Evolutionary conservation across 2,113 vertebrate genomes (phyloP).

Genomic region (Chauna torquata): DNA sequence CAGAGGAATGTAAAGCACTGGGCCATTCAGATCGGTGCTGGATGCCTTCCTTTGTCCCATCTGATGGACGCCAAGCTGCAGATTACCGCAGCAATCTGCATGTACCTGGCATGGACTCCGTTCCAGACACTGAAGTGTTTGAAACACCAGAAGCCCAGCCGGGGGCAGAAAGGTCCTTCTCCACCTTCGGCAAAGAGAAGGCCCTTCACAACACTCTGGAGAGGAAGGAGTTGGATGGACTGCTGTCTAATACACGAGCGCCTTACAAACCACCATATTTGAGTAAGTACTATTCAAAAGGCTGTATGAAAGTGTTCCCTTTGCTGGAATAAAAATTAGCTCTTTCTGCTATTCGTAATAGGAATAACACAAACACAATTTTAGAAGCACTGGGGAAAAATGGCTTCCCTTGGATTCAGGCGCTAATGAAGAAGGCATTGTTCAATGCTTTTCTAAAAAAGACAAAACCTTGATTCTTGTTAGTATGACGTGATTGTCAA

Average conservation of each 20-base stretch:
- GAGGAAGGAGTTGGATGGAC: slow-evolving; percentile 93
- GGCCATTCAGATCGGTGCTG: slow-evolving; percentile 99
- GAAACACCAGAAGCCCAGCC: slow-evolving; percentile 87
- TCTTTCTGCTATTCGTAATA: neutral
- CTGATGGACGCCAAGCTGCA: slow-evolving; percentile 92
- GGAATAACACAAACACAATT: neutral
- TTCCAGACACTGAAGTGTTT: slow-evolving; percentile 98
- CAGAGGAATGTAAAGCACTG: slow-evolving; percentile 97
- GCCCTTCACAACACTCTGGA: slow-evolving; percentile 92
- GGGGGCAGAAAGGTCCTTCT: slow-evolving; percentile 90
- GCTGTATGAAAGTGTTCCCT: slow-evolving; percentile 17
- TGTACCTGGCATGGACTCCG: slow-evolving; percentile 98
- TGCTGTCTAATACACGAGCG: slow-evolving; percentile 92
- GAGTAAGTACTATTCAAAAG: slow-evolving; percentile 87
- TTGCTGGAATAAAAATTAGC: slow-evolving; percentile 1
- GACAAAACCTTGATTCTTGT: neutral
- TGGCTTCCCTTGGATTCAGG: slow-evolving; percentile 9
- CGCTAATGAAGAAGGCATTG: neutral
- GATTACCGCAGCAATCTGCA: slow-evolving; percentile 99
- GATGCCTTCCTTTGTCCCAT: slow-evolving; percentile 97
- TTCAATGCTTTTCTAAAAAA: neutral
- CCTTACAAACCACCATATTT: slow-evolving; percentile 94
- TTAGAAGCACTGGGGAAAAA: neutral
- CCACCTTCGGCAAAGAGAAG: slow-evolving; percentile 96
- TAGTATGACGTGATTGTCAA: neutral